Base-by-base conservation (phyloP, 2,113 vertebrate species). In the Equus przewalskii region DNA sequence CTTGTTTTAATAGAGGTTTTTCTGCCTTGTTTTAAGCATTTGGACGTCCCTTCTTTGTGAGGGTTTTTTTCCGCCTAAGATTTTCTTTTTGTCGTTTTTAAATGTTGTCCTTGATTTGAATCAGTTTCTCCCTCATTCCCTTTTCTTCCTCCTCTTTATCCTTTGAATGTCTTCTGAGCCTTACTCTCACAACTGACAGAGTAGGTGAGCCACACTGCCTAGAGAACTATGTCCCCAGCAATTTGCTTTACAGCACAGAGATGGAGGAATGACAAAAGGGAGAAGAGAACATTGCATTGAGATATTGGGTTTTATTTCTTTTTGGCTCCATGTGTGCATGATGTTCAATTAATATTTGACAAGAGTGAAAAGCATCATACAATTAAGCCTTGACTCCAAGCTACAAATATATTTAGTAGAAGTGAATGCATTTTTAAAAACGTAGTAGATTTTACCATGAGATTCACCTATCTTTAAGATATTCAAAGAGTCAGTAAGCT, bases 391-490 rank as follows among this genome's bases (percentile, higher is more conserved):
- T 82, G 33, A 33, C 81, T 81, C 62, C 41, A 36, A 62, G 70
- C 91, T 85, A 70, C 76, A 85, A 73, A 67, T 81, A 41, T 97
- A 56, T 82, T 96, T 88, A 79, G 56, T 91, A 67, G 62, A 95
- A 93, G 46, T 46, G 15, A 87, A 73, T 93, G 36, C 3, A 41
- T 86, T 96, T 85, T 90, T 36, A 26, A 84, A 92, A 85, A 60
- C 19, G 11, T 80, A 86, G 72, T 69, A 90, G 62, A 30, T 96
- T 93, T 91, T 93, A 78, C 41, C 28, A 36, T 58, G 76, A 95
- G 54, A 96, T 51, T 78, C 49, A 95, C 36, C 51, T 73, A 64
- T 41, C 7, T 84, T 95, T 73, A 95, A 24, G 56, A 72, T 36
- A 62, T 60, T 51, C 76, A 83, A 72, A 82, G 49, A 97, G 62